Conservation (phyloP, 2,888 invertebrate genomes). For the Sthenelais limicola region DNA sequence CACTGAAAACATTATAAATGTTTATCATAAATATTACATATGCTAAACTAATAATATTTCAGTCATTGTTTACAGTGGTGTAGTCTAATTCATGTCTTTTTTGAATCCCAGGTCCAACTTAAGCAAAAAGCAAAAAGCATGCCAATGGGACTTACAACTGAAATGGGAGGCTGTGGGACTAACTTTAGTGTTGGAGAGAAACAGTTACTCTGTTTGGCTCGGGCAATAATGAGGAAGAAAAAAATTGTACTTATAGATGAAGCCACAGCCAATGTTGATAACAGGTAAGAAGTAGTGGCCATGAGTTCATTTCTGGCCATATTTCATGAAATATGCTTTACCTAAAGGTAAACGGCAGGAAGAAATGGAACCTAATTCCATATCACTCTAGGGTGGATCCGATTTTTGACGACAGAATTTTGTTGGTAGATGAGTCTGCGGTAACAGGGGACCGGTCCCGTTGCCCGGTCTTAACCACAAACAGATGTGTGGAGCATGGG, state of each 20-base stretch:
- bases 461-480: too few relatives aligned
- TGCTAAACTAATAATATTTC: neutral
- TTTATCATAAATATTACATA: neutral
- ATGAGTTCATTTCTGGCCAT: too few relatives aligned
- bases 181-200: conserved; percentile 30
- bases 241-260: conserved; percentile 18
- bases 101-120: conserved; percentile 4
- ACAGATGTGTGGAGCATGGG: too few relatives aligned
- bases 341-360: too few relatives aligned
- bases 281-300: neutral
- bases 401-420: too few relatives aligned
- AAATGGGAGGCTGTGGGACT: conserved; percentile 5
- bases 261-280: conserved; percentile 16
- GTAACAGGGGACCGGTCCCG: too few relatives aligned
- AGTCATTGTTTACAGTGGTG: neutral
- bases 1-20: neutral
- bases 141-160: neutral
- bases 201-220: conserved; percentile 9
- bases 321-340: too few relatives aligned
- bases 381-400: too few relatives aligned
- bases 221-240: conserved; percentile 17
- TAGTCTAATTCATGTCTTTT: neutral
- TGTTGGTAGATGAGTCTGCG: too few relatives aligned
- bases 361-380: too few relatives aligned
- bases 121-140: neutral